phyloP scores from a whole-genome alignment of 2,888 invertebrate species.

The Megaustenia siamemsis region DNA sequence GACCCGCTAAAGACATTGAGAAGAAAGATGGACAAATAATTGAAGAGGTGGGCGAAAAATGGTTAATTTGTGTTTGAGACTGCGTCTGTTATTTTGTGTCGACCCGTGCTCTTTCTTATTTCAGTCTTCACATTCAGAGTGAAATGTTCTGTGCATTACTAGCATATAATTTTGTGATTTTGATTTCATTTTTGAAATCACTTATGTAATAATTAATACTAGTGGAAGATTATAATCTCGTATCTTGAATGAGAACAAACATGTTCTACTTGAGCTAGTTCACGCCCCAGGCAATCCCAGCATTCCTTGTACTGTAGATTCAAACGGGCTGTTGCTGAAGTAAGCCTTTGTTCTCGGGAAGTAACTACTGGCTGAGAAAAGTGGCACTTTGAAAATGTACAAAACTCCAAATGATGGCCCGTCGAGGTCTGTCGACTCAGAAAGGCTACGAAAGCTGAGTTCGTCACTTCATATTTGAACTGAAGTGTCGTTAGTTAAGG shows the following conservation, averaged over 20 bases:
- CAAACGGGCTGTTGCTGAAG: background rate
- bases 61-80: background rate
- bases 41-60: background rate
- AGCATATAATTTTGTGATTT: background rate
- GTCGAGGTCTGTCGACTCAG: constrained; percentile 14
- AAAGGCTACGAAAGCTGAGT: background rate
- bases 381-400: background rate
- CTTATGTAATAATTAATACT: constrained; percentile 16
- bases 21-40: background rate
- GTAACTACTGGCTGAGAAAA: background rate
- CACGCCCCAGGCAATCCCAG: background rate
- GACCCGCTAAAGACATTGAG: too few relatives aligned
- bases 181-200: background rate
- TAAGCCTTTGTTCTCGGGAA: background rate
- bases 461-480: constrained; percentile 6
- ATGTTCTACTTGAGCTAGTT: background rate
- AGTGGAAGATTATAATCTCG: background rate
- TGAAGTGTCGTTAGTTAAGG: background rate
- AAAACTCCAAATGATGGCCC: background rate
- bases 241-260: background rate
- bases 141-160: background rate
- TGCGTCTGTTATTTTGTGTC: background rate
- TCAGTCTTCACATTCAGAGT: background rate
- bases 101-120: background rate
- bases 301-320: background rate